phyloP scores from a whole-genome alignment of 2,797 vertebrate species.

The Australoheros facetus region DNA sequence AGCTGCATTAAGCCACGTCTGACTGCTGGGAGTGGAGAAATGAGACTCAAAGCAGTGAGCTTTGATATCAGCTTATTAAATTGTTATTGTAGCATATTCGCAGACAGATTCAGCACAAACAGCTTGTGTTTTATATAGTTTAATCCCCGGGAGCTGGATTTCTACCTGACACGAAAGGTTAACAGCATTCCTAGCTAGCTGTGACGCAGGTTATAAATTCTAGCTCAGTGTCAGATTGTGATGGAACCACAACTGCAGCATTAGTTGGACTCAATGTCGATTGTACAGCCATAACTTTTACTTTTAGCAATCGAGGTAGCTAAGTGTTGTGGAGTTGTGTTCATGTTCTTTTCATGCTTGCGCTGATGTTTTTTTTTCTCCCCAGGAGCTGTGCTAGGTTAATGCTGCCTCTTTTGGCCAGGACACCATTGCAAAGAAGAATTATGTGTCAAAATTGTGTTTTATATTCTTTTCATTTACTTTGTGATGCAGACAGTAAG shows the following conservation, averaged over 20 bases:
- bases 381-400: neutral
- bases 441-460: neutral
- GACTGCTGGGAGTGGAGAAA: slow-evolving; percentile 25
- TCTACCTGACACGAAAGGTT: neutral
- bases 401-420: neutral
- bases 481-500: neutral
- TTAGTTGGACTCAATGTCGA: neutral
- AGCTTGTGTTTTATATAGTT: neutral
- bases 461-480: slow-evolving; percentile 10
- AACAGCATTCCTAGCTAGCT: neutral
- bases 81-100: slow-evolving; percentile 12
- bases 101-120: neutral
- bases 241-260: neutral
- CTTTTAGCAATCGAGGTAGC: neutral
- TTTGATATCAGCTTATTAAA: slow-evolving; percentile 32
- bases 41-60: slow-evolving; percentile 30
- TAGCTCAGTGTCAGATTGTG: neutral
- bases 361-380: neutral
- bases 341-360: neutral
- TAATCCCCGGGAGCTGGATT: neutral
- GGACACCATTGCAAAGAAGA: neutral
- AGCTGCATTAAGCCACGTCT: slow-evolving; percentile 20
- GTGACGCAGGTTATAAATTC: neutral
- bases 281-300: neutral
- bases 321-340: neutral